phyloP scores from a whole-genome alignment of 2,888 invertebrate species.

The Tholera decimalis region DNA sequence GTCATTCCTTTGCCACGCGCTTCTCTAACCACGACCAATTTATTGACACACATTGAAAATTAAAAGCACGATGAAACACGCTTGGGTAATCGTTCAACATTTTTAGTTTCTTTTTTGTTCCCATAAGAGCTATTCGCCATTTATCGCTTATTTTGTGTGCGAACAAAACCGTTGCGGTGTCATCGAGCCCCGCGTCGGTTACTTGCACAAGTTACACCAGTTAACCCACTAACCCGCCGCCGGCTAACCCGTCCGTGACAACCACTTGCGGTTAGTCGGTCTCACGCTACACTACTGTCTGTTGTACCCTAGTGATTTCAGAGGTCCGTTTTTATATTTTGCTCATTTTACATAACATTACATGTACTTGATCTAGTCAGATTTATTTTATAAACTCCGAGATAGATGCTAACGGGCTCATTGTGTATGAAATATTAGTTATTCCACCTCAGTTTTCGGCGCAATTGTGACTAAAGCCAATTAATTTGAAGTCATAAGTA shows the following conservation, averaged over 20 bases:
- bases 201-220: conserved; percentile 43
- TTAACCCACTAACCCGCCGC: conserved; percentile 26
- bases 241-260: conserved; percentile 29
- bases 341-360: neutral
- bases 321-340: neutral
- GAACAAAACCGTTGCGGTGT: conserved; percentile 35
- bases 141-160: conserved; percentile 11
- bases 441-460: too few relatives aligned
- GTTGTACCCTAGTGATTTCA: conserved; percentile 2
- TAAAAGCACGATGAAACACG: neutral
- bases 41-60: too few relatives aligned
- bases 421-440: too few relatives aligned
- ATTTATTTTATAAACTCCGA: too few relatives aligned
- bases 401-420: too few relatives aligned
- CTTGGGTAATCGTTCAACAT: too few relatives aligned
- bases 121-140: neutral
- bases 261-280: conserved; percentile 48
- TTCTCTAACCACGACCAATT: too few relatives aligned
- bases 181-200: conserved; percentile 21
- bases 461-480: too few relatives aligned
- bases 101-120: neutral
- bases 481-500: too few relatives aligned
- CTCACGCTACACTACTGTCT: conserved; percentile 18
- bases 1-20: too few relatives aligned
- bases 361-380: too few relatives aligned